Base-by-base conservation (phyloP, 2,888 invertebrate species). In the Acleris cristana region DNA sequence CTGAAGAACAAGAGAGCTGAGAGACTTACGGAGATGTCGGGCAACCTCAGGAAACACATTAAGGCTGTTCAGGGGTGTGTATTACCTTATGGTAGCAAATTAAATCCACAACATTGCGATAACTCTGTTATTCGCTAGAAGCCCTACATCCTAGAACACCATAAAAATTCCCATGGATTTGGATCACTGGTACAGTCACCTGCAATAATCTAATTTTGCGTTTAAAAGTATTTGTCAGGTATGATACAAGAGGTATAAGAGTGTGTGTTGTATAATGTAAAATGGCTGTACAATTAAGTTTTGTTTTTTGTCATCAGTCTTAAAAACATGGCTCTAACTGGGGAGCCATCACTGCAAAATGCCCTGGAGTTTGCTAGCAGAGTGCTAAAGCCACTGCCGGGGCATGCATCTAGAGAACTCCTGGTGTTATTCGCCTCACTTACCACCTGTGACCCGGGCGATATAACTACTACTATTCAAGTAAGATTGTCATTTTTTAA, bases 331-430 rank as follows among this genome's bases (percentile, higher is more conserved):
- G 82, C 94, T 14, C 94, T 99, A 72, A 94, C 94, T 53, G 99
- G 99, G 0, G 99, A 99, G 88, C 99, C 99, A 0, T 99, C 99
- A 0, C 87, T 99, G 61, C 99, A 99, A 90, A 99, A 99, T 85
- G 97, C 98, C 0, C 88, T 99, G 62, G 98, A 99, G 82, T 88
- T 98, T 75, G 98, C 99, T 0, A 88, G 96, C 14, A 95, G 97
- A 76, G 96, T 97, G 0, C 93, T 99, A 14, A 96, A 96, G 83
- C 95, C 98, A 61, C 94, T 99, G 76, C 99, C 99, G 0, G 95
- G 96, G 0, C 99, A 99, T 91, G 97, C 99, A 0, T 99, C 99
- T 69, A 94, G 98, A 75, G 99, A 99, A 92, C 94, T 99, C 44
- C 93, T 99, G 10, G 94, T 99, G 2, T 94, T 99, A 26, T 96